Base-by-base conservation (phyloP, 2,797 vertebrate genomes). In the Momotus momota region DNA sequence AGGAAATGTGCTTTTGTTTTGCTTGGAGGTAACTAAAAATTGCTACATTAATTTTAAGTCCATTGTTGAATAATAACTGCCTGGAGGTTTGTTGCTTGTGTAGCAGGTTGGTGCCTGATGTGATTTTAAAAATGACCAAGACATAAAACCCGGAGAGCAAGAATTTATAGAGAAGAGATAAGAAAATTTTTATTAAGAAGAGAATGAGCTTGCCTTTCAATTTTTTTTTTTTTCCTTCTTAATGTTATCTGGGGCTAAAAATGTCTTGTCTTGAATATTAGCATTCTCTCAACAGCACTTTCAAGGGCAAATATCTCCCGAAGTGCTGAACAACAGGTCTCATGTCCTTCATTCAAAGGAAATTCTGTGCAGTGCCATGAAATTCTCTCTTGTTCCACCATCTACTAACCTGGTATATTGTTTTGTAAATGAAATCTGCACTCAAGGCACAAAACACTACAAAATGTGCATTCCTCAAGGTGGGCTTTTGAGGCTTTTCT, bases 21-120 rank as follows among this genome's bases (percentile, higher is more conserved):
- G 89, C 95, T 95, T 75, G 62, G 23, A 82, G 87, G 83, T 90
- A 51, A 40, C 83, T 94, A 88, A 93, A 93, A 95, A 91, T 86
- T 79, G 81, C 58, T 66, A 45, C 69, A 66, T 94, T 97, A 85
- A 87, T 96, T 97, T 94, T 72, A 90, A 92, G 62, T 90, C 81
- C 81, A 43, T 81, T 92, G 78, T 91, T 81, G 91, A 94, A 92
- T 94, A 93, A 92, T 93, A 92, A 93, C 60, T 91, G 91, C 95
- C 94, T 94, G 64, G 55, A 93, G 91, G 86, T 88, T 94, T 95
- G 80, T 65, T 75, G 33, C 74, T 95, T 90, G 41, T 79, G 72
- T 48, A 83, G 31, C n/a, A 80, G 65, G 35, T 82, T 64, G 69
- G 60, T 90, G 69, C 54, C 79, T 91, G 88, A 81, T 91, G 64